phyloP scores from a whole-genome alignment of 2,113 vertebrate genomes.

The Myotis lucifugus region DNA sequence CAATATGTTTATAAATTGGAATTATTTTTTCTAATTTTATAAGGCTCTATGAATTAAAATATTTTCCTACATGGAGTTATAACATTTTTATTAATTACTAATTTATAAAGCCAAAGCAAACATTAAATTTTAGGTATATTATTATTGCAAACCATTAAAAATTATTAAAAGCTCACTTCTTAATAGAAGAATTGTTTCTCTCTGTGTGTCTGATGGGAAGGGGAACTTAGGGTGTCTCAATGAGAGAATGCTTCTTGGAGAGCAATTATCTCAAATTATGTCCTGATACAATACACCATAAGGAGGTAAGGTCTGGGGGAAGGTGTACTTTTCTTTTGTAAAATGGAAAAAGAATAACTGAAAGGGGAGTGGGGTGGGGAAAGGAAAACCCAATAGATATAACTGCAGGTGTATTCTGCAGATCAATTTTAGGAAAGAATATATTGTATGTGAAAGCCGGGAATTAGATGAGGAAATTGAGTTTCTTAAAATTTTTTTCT shows the following conservation, averaged over 20 bases:
- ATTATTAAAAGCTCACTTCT: background rate
- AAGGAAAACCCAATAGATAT: background rate
- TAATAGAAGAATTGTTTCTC: background rate
- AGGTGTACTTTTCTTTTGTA: background rate
- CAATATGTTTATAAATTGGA: background rate
- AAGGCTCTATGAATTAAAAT: background rate
- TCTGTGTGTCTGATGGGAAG: background rate
- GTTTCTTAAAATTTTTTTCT: background rate
- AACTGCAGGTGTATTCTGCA: background rate
- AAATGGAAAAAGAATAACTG: background rate
- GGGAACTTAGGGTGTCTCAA: background rate
- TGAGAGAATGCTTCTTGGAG: background rate
- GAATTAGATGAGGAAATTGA: background rate
- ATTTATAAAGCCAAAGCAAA: slow-evolving; percentile 35
- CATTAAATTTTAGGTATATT: background rate
- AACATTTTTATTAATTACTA: slow-evolving; percentile 21
- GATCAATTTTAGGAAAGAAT: background rate
- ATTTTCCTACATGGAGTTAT: slow-evolving; percentile 10
- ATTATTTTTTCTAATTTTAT: background rate
- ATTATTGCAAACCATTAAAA: background rate
- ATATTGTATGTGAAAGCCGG: background rate
- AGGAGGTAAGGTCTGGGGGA: background rate
- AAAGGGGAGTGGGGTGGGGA: background rate
- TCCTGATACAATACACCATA: background rate
- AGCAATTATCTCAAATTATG: background rate